These are phyloP conservation scores for Proctacanthus coquilletti DNA, from an alignment of 1,140 invertebrate genomes.

Conservation along the genomic window DNA sequence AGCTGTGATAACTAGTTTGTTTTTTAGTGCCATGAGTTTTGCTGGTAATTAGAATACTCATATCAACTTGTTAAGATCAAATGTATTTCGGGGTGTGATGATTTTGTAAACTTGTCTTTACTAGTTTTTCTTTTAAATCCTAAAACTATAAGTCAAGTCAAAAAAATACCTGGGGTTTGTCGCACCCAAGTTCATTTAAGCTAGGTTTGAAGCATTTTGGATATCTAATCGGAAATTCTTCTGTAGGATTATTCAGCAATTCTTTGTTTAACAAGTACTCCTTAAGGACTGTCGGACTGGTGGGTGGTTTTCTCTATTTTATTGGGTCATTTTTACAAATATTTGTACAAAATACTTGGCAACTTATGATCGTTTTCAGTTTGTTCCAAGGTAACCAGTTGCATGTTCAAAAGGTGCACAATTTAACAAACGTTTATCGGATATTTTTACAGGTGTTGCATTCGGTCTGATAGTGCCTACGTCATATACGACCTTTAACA, in stretches of 20 bases:
- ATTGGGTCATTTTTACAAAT: conserved; percentile 36
- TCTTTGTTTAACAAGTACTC: conserved; percentile 34
- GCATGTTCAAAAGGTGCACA: background rate
- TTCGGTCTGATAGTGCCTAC: conserved; percentile 42
- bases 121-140: too few relatives aligned
- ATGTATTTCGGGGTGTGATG: too few relatives aligned
- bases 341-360: conserved; percentile 34
- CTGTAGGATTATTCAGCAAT: conserved; percentile 39
- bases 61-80: conserved; percentile 13
- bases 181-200: too few relatives aligned
- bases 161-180: too few relatives aligned
- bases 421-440: background rate
- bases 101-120: too few relatives aligned
- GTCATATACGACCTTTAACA: conserved; percentile 38
- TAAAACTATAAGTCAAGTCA: too few relatives aligned
- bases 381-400: conserved; percentile 34
- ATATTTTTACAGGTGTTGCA: conserved; percentile 23
- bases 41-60: too few relatives aligned
- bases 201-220: too few relatives aligned
- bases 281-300: conserved; percentile 37
- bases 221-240: too few relatives aligned
- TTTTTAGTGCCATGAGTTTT: conserved; percentile 41
- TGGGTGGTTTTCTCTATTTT: conserved; percentile 35
- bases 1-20: conserved; percentile 40
- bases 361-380: conserved; percentile 38